A percentile compares a stretch with the other conserved stretches of the same genome.
Evolutionary conservation across 2,888 invertebrate species (phyloP).

Genomic region (Anthoptus insignis): DNA sequence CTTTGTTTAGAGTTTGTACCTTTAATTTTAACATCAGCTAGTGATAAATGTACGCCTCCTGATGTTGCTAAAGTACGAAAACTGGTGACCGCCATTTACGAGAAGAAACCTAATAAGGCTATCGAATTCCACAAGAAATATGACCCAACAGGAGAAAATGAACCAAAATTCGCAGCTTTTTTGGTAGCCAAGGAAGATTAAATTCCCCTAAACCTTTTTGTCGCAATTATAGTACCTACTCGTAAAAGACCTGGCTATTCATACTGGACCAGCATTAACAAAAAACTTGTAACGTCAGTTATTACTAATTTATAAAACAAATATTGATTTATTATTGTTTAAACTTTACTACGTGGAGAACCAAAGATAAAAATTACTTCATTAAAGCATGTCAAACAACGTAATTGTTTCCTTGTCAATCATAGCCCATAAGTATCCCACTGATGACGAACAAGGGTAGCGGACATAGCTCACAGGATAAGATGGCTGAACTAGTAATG

Average conservation of each 20-base stretch:
- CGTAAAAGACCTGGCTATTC: not conserved
- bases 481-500: too few relatives aligned
- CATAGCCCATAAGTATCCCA: too few relatives aligned
- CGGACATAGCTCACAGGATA: too few relatives aligned
- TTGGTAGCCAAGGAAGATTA: conserved; percentile 43
- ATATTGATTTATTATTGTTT: not conserved
- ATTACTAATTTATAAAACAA: not conserved
- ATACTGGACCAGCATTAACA: not conserved
- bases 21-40: conserved; percentile 70
- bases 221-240: not conserved
- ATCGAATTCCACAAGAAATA: conserved; percentile 64
- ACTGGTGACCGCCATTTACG: conserved; percentile 65
- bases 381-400: too few relatives aligned
- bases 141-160: conserved; percentile 71
- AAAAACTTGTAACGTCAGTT: not conserved
- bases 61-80: conserved; percentile 67
- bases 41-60: conserved; percentile 68
- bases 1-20: conserved; percentile 68
- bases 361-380: not conserved
- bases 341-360: conserved; percentile 21
- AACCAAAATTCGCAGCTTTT: conserved; percentile 65
- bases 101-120: conserved; percentile 65
- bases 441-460: too few relatives aligned
- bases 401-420: too few relatives aligned
- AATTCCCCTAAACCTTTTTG: not conserved